Base-by-base conservation (phyloP, 30 jellyfish, hydroid and myxozoan species). In the Haliclystus octoradiatus region DNA sequence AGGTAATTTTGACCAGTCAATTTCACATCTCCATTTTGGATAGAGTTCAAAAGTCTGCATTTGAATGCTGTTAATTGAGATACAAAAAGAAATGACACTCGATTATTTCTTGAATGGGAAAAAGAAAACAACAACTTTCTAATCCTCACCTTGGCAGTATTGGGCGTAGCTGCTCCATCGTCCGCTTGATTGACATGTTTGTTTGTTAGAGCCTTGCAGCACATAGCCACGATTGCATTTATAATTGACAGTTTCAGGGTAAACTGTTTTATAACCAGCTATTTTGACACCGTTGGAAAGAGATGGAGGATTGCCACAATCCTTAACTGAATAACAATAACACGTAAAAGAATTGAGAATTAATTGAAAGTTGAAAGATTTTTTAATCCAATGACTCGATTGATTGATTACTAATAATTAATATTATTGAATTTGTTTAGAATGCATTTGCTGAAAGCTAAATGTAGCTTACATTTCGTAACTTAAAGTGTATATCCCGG, bases 121-220 rank as follows among this genome's bases (percentile, higher is more conserved):
- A 40, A 40, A 40, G 9, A 40, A 40, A 40, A n/a, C n/a, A n/a
- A n/a, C n/a, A n/a, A n/a, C n/a, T n/a, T n/a, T n/a, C n/a, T n/a
- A n/a, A n/a, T n/a, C n/a, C n/a, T n/a, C 61, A 62, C 75, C 67
- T 30, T 2, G 2, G 30, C 70, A 74, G 7, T 4, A 7, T 1
- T 66, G 81, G 34, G 34, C 34, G 49, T 0, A 0, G 33, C 63
- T 68, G 13, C 72, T 52, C 81, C 81, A 70, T 51, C 2, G 0
- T 28, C 61, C 62, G 49, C 32, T 51, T 26, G 62, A 50, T 24
- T 46, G 68, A 52, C 81, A 70, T 0, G 34, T 13, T 22, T 63
- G 28, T 0, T 30, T 3, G 19, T 0, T 9, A 2, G 0, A 0
- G 24, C 81, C 81, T 14, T 31, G 31, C 72, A 70, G 71, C 0